A percentile compares a stretch with the other conserved stretches of the same genome.
These are phyloP conservation scores for Chlorops oryzae DNA, from an alignment of 1,140 invertebrate genomes.

Conservation along the genomic window DNA sequence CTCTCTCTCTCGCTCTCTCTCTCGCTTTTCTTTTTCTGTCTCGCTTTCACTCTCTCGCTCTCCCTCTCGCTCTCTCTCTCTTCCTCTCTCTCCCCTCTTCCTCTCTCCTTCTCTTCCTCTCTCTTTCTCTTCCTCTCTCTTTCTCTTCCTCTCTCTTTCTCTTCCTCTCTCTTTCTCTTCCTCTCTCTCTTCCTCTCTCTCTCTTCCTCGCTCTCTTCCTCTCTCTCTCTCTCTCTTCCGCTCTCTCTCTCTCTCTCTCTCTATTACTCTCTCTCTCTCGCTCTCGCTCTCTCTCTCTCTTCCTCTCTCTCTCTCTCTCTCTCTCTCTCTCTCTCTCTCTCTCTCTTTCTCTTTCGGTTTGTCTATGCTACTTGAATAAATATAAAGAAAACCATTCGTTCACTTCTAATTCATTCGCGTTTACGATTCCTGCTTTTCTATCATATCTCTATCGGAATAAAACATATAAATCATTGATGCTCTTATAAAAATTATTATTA, in stretches of 20 bases:
- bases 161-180: neutral
- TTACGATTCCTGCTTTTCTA: no score
- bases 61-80: neutral
- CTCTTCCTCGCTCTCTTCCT: neutral
- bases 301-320: neutral
- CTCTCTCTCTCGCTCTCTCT: neutral
- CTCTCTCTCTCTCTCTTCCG: neutral
- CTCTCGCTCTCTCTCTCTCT: neutral
- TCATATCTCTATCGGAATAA: no score
- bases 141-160: neutral
- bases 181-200: neutral
- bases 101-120: neutral
- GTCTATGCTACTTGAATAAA: neutral
- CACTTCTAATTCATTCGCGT: no score
- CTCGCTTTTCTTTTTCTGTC: neutral
- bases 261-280: neutral
- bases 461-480: no score
- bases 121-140: neutral
- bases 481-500: no score
- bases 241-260: neutral
- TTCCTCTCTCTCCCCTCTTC: neutral
- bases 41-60: neutral
- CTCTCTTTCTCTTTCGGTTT: neutral
- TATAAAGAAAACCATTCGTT: neutral
- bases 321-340: neutral